Evolutionary conservation across 2,888 invertebrate genomes (phyloP).

Genomic region (Drosophila paracracens): DNA sequence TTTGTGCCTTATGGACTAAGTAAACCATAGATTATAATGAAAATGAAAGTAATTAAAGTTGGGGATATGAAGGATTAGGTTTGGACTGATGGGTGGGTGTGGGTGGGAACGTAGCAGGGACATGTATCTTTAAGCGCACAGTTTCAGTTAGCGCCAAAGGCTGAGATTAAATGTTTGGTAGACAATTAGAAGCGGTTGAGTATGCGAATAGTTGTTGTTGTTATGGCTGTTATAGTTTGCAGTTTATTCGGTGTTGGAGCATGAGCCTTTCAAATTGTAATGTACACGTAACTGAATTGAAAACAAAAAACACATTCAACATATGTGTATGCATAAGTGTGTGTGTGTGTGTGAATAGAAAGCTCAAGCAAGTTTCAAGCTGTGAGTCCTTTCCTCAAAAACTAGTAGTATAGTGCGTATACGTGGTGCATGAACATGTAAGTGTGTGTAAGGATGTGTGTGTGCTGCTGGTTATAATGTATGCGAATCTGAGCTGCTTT

Average conservation of each 20-base stretch:
- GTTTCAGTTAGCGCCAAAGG: constrained; percentile 49
- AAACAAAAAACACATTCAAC: constrained; percentile 41
- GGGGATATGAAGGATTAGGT: constrained; percentile 17
- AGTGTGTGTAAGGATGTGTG: constrained; percentile 49
- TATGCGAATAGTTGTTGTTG: constrained; percentile 37
- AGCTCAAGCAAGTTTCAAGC: constrained; percentile 58
- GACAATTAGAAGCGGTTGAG: constrained; percentile 71
- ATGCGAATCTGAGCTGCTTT: constrained; percentile 46
- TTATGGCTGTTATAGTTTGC: constrained; percentile 45
- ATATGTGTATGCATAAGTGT: constrained; percentile 6
- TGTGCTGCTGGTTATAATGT: constrained; percentile 57
- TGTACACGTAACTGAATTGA: constrained; percentile 44
- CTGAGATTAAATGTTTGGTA: constrained; percentile 47
- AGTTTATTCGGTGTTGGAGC: constrained; percentile 75
- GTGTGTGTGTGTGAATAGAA: constrained; percentile 22
- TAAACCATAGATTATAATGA: constrained; percentile 58
- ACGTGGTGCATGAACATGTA: constrained; percentile 15
- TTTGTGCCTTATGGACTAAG: constrained; percentile 58
- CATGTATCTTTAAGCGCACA: constrained; percentile 54
- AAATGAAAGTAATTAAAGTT: constrained; percentile 74
- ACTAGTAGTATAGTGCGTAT: constrained; percentile 25
- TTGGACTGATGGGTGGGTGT: constrained; percentile 13
- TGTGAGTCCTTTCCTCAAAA: constrained; percentile 44
- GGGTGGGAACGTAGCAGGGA: constrained; percentile 39
- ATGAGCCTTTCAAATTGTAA: constrained; percentile 62